Conservation (phyloP, 2,797 vertebrate species). For the Sebastes kiyomatsui region DNA sequence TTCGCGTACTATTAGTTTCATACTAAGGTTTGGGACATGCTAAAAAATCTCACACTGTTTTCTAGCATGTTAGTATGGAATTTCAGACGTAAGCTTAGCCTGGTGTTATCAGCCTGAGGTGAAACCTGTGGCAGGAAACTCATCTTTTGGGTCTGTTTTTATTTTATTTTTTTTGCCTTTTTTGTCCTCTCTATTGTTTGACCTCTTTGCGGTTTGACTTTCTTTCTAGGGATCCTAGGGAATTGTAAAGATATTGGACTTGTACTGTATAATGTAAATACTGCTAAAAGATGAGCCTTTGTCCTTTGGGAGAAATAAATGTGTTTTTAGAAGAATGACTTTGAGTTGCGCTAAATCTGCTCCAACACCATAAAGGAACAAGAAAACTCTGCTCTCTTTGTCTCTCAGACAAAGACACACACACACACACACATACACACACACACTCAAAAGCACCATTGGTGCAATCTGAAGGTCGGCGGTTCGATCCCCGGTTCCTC, state of each 20-base stretch:
- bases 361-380: neutral
- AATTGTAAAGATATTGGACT: constrained; percentile 65
- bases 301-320: constrained; percentile 71
- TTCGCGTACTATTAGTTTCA: too few species aligned
- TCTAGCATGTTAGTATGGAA: too few species aligned
- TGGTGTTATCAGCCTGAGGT: constrained; percentile 9
- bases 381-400: neutral
- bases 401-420: neutral
- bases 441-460: neutral
- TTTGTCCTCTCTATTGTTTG: constrained; percentile 8
- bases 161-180: neutral
- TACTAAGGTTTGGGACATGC: too few species aligned
- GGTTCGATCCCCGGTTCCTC: too few species aligned
- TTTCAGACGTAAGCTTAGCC: too few species aligned
- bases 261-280: constrained; percentile 87
- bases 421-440: neutral
- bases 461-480: too few species aligned
- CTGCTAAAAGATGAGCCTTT: constrained; percentile 75
- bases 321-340: constrained; percentile 44
- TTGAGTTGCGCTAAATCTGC: constrained; percentile 4
- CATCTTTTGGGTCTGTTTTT: constrained; percentile 56
- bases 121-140: constrained; percentile 38
- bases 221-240: constrained; percentile 39
- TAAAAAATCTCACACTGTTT: too few species aligned
- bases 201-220: constrained; percentile 32